Conservation (phyloP, 2,113 vertebrate genomes). For the Peromyscus maniculatus region DNA sequence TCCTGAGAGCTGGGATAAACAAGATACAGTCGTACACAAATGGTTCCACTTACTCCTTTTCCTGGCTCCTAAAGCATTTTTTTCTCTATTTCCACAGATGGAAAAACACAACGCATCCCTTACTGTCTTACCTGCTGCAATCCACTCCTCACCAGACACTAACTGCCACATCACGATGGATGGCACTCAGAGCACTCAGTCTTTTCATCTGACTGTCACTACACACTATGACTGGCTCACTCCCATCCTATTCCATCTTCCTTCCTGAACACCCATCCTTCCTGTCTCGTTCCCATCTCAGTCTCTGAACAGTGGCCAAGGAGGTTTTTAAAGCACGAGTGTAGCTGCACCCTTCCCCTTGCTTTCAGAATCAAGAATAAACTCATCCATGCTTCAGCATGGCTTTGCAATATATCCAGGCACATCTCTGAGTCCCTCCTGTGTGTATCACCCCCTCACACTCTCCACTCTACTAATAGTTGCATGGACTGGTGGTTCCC, state of each 20-base stretch:
- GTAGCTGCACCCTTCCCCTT: not conserved
- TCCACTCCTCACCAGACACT: not conserved
- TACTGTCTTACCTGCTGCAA: not conserved
- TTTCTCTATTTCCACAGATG: not conserved
- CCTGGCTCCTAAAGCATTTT: not conserved
- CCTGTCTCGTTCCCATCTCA: not conserved
- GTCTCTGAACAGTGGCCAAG: not conserved
- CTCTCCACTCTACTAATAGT: not conserved
- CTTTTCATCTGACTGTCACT: not conserved
- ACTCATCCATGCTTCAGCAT: not conserved
- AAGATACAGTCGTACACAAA: not conserved
- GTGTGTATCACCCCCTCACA: not conserved
- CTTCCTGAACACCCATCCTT: not conserved
- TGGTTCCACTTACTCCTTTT: not conserved
- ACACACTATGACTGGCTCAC: not conserved
- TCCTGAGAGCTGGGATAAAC: not conserved
- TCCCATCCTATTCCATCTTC: not conserved
- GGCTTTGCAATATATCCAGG: not conserved
- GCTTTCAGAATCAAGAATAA: slow-evolving; percentile 22
- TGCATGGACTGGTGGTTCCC: not conserved
- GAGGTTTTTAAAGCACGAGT: not conserved
- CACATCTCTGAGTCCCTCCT: not conserved
- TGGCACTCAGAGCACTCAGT: not conserved
- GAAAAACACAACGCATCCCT: not conserved
- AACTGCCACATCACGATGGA: not conserved